These are phyloP conservation scores for Lamproptera curius DNA, from an alignment of 2,888 invertebrate species.

Conservation along the genomic window DNA sequence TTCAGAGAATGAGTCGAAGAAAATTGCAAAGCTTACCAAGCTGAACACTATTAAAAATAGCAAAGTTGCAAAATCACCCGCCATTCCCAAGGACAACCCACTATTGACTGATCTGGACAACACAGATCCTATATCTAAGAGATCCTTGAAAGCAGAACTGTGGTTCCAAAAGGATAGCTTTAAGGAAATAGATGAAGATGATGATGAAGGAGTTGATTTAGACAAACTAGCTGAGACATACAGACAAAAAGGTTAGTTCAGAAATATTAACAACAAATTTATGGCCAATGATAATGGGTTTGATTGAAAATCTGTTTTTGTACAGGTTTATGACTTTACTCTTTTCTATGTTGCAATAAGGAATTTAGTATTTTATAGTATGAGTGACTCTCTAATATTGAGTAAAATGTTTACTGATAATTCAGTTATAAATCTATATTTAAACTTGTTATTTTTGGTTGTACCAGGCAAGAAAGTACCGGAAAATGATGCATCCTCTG, in stretches of 20 bases:
- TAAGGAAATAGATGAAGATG: constrained; percentile 87
- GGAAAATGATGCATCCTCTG: constrained; percentile 34
- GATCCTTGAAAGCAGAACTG: constrained; percentile 87
- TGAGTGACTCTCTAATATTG: too few species aligned
- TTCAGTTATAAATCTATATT: too few species aligned
- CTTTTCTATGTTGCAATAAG: too few species aligned
- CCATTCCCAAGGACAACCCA: constrained; percentile 79
- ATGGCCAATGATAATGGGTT: too few species aligned
- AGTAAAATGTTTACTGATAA: too few species aligned
- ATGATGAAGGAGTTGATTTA: constrained; percentile 92
- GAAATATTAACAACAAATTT: too few species aligned
- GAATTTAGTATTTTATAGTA: too few species aligned
- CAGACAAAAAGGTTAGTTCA: constrained; percentile 82
- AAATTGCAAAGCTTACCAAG: constrained; percentile 59
- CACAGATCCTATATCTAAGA: constrained; percentile 84
- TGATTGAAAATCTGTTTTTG: too few species aligned
- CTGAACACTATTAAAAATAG: constrained; percentile 61
- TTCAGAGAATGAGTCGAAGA: constrained; percentile 74
- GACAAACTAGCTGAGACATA: constrained; percentile 86
- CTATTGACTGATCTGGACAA: constrained; percentile 89
- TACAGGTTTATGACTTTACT: too few species aligned
- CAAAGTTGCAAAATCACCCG: constrained; percentile 38
- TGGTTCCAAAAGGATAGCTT: constrained; percentile 94
- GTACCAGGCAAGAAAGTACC: constrained; percentile 51
- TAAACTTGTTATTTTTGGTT: not conserved